Conservation (phyloP, 2,797 vertebrate genomes). For the Ceyx erithaca region DNA sequence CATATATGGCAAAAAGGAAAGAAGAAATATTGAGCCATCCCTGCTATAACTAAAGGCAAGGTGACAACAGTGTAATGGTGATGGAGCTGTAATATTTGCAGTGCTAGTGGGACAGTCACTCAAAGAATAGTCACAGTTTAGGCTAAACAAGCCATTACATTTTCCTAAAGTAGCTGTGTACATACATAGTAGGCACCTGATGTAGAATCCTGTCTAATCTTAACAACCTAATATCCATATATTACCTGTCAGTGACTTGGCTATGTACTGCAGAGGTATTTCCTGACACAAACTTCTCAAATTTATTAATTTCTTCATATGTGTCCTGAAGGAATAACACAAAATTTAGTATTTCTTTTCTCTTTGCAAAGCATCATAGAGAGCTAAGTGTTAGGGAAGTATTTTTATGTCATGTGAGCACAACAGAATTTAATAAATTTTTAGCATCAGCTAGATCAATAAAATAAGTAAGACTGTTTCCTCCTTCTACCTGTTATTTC, state of each 20-base stretch:
- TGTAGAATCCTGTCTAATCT: background rate
- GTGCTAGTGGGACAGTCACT: background rate
- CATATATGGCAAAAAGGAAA: background rate
- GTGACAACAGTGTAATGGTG: background rate
- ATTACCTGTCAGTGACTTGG: slow-evolving; percentile 73
- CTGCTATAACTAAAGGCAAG: background rate
- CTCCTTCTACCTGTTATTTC: background rate
- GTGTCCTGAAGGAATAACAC: slow-evolving; percentile 78
- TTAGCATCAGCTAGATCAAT: background rate
- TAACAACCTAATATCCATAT: background rate
- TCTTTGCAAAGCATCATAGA: background rate
- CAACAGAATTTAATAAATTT: background rate
- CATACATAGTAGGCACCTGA: background rate
- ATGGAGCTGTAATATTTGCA: background rate
- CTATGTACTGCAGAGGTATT: slow-evolving; percentile 4
- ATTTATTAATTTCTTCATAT: slow-evolving; percentile 85
- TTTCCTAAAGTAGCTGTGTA: background rate
- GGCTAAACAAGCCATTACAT: background rate
- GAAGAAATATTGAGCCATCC: background rate
- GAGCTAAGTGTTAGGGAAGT: background rate
- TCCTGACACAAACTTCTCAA: slow-evolving; percentile 85
- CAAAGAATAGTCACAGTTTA: background rate
- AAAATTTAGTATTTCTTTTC: background rate
- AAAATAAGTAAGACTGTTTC: background rate
- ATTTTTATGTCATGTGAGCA: background rate